Base-by-base conservation (phyloP, 2,888 invertebrate species). In the Camptogramma bilineatum region DNA sequence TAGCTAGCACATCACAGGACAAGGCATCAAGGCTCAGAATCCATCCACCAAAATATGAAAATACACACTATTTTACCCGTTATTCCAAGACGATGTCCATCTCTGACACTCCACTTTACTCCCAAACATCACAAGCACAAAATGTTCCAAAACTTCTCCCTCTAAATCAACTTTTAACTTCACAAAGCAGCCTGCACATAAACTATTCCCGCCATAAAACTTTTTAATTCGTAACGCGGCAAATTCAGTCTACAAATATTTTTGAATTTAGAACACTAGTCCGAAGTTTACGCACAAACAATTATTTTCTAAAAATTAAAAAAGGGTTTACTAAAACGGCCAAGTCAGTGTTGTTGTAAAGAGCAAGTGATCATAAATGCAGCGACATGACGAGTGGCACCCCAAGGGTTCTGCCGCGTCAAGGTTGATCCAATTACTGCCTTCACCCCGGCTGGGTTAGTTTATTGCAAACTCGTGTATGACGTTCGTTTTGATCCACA, bases 71-170 rank as follows among this genome's bases (percentile, higher is more conserved):
- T 47, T 13, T 31, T 78, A 84, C 85, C 83, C 70, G 65, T 71
- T 75, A 71, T 79, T 83, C 67, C 87, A 75, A 8, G 81, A 78
- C 0, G 86, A 86, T 0, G 92, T 90, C 95, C 95, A 95, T 69
- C 92, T 91, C 80, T 95, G 90, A 52, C 94, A 94, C 69, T 95
- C 94, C 63, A 90, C 81, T 79, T 94, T 94, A 74, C 94, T 94
- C 67, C 94, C 94, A 78, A 95, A 95, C 95, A 95, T 95, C 42
- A 52, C 62, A 18, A 31, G 24, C 1, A 52, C 48, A 53, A 19
- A 48, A n/a, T 34, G 5, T 39, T 16, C 44, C 44, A 17, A 44
- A 16, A 44, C 16, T 42, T n/a, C 16, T n/a, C 1, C 1, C 16
- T 4, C 16, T 16, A 39, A 39, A 39, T 39, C 31, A 13, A 39